A percentile compares a stretch with the other conserved stretches of the same genome.
These are phyloP conservation scores for Stylophora pistillata DNA, from an alignment of 64 coral and sea anemone genomes.

Conservation along the genomic window DNA sequence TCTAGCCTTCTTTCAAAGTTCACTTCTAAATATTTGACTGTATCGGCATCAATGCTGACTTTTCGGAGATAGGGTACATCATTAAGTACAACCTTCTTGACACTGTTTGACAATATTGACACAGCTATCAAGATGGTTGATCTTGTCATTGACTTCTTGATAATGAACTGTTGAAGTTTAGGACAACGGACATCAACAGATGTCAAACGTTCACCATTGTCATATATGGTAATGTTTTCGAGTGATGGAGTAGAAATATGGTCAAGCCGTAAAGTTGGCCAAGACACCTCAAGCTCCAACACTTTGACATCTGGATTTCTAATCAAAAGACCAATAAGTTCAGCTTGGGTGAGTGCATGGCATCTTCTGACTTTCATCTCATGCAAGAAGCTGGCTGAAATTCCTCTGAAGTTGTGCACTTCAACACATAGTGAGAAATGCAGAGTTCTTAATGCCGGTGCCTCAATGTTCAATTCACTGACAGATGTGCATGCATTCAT, in stretches of 20 bases:
- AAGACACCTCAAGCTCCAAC: conserved; percentile 61
- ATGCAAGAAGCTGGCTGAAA: conserved; percentile 60
- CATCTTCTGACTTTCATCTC: conserved; percentile 75
- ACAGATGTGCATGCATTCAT: conserved; percentile 61
- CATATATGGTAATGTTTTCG: conserved; percentile 65
- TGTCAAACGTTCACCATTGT: conserved; percentile 72
- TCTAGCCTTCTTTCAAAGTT: conserved; percentile 83
- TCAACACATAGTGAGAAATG: conserved; percentile 67
- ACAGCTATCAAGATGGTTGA: conserved; percentile 69
- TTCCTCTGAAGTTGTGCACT: conserved; percentile 59
- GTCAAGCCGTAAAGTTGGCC: conserved; percentile 70
- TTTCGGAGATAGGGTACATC: conserved; percentile 83
- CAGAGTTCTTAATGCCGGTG: conserved; percentile 67
- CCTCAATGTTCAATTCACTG: conserved; percentile 53
- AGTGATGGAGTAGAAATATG: conserved; percentile 88
- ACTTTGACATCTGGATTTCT: conserved; percentile 86
- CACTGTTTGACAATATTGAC: conserved; percentile 43
- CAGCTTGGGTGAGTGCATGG: conserved; percentile 52
- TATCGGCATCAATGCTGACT: conserved; percentile 62
- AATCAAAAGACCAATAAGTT: conserved; percentile 76
- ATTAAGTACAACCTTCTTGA: conserved; percentile 48
- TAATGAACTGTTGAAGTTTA: conserved; percentile 60
- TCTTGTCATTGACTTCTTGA: conserved; percentile 73
- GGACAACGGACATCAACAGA: conserved; percentile 79
- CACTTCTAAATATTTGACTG: conserved; percentile 50